Base-by-base conservation (phyloP, 2,797 vertebrate genomes). In the Acanthurus leucopareius region DNA sequence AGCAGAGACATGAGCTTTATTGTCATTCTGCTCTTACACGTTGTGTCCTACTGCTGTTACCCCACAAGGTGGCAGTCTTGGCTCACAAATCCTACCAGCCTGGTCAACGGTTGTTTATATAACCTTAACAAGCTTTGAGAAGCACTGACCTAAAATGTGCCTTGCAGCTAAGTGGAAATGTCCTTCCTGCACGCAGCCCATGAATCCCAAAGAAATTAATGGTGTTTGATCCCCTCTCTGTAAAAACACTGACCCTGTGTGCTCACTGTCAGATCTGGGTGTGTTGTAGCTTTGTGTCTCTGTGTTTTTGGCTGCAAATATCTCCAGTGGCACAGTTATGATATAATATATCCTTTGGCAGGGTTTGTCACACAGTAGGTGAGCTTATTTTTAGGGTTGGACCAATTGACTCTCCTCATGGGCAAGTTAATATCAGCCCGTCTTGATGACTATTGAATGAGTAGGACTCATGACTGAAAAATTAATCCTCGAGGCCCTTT, bases 61-160 rank as follows among this genome's bases (percentile, higher is more conserved):
- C 2, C 85, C 93, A 91, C 84, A 14, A 76, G 89, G 75, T 75
- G 92, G 88, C 88, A 62, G 63, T 13, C 0, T 72, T 4, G 8
- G 20, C 10, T 54, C 76, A 79, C 14, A 7, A 66, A 75, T 67
- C 22, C 38, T 40, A 44, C 40, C 32, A 2, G 17, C 47, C 11
- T 10, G 11, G 3, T 10, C 7, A 7, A 2, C 54, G 10, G 57
- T 10, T 61, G 52, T 82, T 92, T 85, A 84, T 65, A 11, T 83
- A 89, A 86, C 40, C 1, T 1, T 65, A 9, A 28, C 15, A 5
- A 42, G 66, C 84, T 80, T 80, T 82, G 73, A 82, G 74, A 88
- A 4, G 74, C 77, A 17, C 73, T 91, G 89, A 90, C 88, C 86
- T 82, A 72, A 69, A 88, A 83, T 49, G 11, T 69, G 73, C 25